Conservation (phyloP, 2,797 vertebrate species). For the Anolis apletophallus region DNA sequence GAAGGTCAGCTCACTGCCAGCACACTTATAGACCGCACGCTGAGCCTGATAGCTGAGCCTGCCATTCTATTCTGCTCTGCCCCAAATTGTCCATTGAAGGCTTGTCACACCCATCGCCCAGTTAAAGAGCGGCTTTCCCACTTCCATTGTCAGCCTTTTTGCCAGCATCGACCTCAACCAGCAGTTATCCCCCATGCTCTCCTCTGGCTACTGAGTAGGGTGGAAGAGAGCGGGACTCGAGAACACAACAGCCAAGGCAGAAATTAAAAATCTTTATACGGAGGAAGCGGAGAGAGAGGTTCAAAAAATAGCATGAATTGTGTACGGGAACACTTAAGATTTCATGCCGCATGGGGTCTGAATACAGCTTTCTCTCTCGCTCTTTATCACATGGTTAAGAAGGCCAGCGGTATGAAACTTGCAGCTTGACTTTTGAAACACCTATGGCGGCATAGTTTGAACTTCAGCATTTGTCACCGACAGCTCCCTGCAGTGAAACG, state of each 20-base stretch:
- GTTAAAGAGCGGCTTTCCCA: conserved; percentile 31
- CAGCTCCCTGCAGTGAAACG: conserved; percentile 69
- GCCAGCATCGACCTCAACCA: not conserved
- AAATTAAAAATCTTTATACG: conserved; percentile 74
- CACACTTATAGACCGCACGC: too few species aligned
- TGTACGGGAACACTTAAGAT: conserved; percentile 76
- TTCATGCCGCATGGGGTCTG: conserved; percentile 76
- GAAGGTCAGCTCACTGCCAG: not conserved
- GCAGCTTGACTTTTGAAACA: conserved; percentile 75
- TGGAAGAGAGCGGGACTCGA: conserved; percentile 59
- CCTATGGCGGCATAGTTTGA: conserved; percentile 76
- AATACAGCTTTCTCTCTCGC: conserved; percentile 74
- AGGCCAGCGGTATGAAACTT: conserved; percentile 75
- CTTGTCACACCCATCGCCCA: not conserved
- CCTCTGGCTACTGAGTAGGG: conserved; percentile 39
- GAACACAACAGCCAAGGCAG: conserved; percentile 49
- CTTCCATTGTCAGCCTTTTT: not conserved
- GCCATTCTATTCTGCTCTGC: not conserved
- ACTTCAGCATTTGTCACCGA: conserved; percentile 75
- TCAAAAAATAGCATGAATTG: conserved; percentile 75
- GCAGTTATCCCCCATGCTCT: not conserved
- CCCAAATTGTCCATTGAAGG: rapidly evolving
- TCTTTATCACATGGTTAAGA: conserved; percentile 78
- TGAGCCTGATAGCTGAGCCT: not conserved
- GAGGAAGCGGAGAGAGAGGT: conserved; percentile 37